A percentile compares a stretch with the other conserved stretches of the same genome.
phyloP scores from a whole-genome alignment of 2,113 vertebrate genomes.

The Lampris megalopsis region DNA sequence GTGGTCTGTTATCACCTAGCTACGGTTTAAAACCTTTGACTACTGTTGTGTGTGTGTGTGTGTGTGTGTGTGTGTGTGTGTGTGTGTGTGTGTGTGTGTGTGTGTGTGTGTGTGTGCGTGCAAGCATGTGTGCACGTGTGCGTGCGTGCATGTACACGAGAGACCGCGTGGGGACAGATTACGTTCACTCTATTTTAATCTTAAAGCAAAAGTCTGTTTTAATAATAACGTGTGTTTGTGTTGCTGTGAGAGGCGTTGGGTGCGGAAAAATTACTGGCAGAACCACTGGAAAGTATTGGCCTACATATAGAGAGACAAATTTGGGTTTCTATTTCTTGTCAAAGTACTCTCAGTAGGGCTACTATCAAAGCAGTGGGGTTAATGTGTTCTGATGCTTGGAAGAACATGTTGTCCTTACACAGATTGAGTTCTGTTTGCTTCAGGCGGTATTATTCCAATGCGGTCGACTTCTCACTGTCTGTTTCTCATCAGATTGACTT shows the following conservation, averaged over 20 bases:
- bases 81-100: not conserved
- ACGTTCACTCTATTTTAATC: slow-evolving; percentile 18
- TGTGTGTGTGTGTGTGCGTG: slow-evolving; percentile 8
- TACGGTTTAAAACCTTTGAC: slow-evolving; percentile 15
- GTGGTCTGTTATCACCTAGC: slow-evolving; percentile 9
- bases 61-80: not conserved
- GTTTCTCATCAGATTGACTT: slow-evolving; percentile 11
- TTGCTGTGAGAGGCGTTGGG: slow-evolving; percentile 17
- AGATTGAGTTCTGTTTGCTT: not conserved
- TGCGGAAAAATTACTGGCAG: slow-evolving; percentile 63
- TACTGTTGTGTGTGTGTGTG: not conserved
- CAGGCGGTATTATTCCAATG: slow-evolving; percentile 30
- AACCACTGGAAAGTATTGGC: slow-evolving; percentile 62
- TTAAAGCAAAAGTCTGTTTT: slow-evolving; percentile 36
- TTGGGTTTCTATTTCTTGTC: slow-evolving; percentile 63
- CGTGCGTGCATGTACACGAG: not conserved
- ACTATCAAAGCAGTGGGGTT: slow-evolving; percentile 39
- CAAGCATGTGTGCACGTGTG: not conserved
- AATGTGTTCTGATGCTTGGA: slow-evolving; percentile 28
- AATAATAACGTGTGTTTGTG: slow-evolving; percentile 28
- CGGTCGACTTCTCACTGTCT: slow-evolving; percentile 10
- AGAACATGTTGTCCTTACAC: slow-evolving; percentile 18
- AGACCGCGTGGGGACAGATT: too few species aligned
- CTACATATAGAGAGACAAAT: slow-evolving; percentile 53
- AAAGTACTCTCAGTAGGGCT: slow-evolving; percentile 19